These are phyloP conservation scores for Geodia barretti DNA, from an alignment of 37 sponge, comb jelly and placozoan genomes.

Conservation along the genomic window DNA sequence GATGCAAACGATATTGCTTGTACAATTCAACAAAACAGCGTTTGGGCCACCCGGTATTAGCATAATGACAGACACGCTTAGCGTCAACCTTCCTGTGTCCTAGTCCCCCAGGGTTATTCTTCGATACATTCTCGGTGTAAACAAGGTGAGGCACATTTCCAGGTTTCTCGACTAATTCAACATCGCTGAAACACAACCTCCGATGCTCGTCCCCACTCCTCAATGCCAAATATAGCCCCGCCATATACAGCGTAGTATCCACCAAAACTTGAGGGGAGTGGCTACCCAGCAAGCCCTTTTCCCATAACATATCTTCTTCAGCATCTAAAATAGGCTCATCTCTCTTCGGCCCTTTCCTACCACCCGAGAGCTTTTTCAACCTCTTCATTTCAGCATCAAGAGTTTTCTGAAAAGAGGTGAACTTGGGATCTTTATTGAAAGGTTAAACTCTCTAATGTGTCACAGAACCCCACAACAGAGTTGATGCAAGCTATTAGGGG, in stretches of 20 bases:
- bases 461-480: neutral
- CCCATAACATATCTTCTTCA: neutral
- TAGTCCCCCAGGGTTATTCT: conserved; percentile 33
- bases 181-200: conserved; percentile 8
- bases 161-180: conserved; percentile 20
- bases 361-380: neutral
- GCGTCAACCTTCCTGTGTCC: conserved; percentile 17
- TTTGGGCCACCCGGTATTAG: conserved; percentile 8
- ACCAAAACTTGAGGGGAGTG: neutral
- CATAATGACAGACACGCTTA: conserved; percentile 18
- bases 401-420: neutral
- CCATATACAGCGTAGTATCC: neutral
- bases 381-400: neutral
- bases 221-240: neutral
- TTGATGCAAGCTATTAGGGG: neutral
- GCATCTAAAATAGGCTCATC: neutral
- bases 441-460: neutral
- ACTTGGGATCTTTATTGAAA: neutral
- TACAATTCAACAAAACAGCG: conserved; percentile 18
- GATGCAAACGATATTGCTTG: conserved; percentile 4
- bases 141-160: conserved; percentile 9
- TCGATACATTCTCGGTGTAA: conserved; percentile 23
- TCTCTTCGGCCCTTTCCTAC: neutral
- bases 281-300: neutral
- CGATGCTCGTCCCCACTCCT: conserved; percentile 32